A percentile compares a stretch with the other conserved stretches of the same genome.
phyloP scores from a whole-genome alignment of 2,113 vertebrate species.

The Rhinopomastus cyanomelas region DNA sequence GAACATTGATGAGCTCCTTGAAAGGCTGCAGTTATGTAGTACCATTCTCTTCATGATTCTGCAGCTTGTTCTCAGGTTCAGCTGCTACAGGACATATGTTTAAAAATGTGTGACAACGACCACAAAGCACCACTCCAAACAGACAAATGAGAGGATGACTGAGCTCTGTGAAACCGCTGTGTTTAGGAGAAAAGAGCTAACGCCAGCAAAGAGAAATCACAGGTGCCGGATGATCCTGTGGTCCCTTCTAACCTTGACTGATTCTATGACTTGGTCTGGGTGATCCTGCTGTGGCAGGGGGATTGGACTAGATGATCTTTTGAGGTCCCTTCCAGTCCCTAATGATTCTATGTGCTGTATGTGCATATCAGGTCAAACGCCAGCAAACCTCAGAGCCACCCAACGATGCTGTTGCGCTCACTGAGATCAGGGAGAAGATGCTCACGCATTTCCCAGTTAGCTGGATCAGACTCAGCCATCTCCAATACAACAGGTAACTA shows the following conservation, averaged over 20 bases:
- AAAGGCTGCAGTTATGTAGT: neutral
- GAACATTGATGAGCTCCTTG: neutral
- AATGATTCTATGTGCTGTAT: too few relatives aligned
- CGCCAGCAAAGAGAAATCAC: neutral
- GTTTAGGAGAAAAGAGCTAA: neutral
- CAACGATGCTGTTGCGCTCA: neutral
- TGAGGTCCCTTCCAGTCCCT: too few relatives aligned
- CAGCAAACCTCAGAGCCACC: neutral
- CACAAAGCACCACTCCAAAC: neutral
- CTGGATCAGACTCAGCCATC: neutral
- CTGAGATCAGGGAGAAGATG: neutral
- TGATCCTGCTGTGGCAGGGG: too few relatives aligned
- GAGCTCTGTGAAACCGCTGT: neutral
- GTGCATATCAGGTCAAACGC: neutral
- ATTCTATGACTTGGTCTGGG: too few relatives aligned
- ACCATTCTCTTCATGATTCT: neutral
- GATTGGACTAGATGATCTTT: too few relatives aligned
- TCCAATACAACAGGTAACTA: neutral
- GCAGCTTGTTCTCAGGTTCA: neutral
- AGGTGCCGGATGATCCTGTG: too few relatives aligned
- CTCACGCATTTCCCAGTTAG: neutral
- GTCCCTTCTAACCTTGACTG: too few relatives aligned
- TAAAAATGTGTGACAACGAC: neutral
- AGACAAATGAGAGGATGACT: neutral
- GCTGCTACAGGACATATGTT: neutral